Conservation (phyloP, 2,797 vertebrate species). For the Bovichtus variegatus region DNA sequence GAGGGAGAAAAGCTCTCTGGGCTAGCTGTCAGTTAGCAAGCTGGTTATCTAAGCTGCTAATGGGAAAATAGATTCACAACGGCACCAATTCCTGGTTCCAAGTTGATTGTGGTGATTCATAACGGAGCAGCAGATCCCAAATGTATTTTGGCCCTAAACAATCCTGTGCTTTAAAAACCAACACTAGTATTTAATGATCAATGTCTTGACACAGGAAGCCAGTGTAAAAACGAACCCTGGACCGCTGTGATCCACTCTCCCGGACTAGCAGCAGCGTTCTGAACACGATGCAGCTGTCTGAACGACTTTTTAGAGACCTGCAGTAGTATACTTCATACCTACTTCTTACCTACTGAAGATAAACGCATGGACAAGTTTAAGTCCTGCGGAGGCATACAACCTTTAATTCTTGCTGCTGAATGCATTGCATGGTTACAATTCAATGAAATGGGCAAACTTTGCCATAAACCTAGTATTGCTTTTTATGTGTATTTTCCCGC, state of each 20-base stretch:
- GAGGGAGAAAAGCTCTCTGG: background rate
- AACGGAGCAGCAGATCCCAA: background rate
- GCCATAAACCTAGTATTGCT: too few relatives aligned
- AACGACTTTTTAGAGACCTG: background rate
- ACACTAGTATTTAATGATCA: background rate
- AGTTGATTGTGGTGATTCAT: background rate
- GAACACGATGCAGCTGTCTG: background rate
- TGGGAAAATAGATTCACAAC: background rate
- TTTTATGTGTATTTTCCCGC: too few relatives aligned
- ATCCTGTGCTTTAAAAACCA: background rate
- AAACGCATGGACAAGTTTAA: background rate
- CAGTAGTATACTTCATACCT: too few relatives aligned
- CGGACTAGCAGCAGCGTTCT: background rate
- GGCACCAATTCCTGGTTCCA: background rate
- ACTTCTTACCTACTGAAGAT: background rate
- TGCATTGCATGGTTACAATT: background rate
- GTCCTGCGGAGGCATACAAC: background rate
- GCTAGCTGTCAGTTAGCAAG: background rate
- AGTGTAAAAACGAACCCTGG: background rate
- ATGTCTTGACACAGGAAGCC: background rate
- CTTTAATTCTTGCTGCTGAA: background rate
- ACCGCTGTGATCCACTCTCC: background rate
- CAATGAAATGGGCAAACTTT: too few relatives aligned
- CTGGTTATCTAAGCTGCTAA: background rate
- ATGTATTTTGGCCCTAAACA: background rate